Conservation (phyloP, 2,888 invertebrate genomes). For the Sinotaia quadrata region DNA sequence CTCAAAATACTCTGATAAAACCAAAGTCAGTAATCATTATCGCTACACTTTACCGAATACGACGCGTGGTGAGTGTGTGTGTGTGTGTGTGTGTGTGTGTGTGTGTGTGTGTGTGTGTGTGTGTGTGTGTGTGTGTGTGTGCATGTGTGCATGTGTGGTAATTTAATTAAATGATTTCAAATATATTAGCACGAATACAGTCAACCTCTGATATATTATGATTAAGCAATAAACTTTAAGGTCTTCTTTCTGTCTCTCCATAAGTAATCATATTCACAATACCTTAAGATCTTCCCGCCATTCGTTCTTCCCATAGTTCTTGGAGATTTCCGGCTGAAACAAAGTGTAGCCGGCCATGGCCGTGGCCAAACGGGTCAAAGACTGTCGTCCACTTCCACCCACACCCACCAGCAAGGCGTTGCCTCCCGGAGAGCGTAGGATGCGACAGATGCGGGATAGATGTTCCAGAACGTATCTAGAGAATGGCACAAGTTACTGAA, state of each 20-base stretch:
- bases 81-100: conserved; percentile 12
- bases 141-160: too few species aligned
- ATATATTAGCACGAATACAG: too few species aligned
- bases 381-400: conserved; percentile 89
- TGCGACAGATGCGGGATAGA: conserved; percentile 84
- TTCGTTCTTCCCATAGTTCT: conserved; percentile 82
- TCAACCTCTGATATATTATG: too few species aligned
- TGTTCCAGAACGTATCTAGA: conserved; percentile 88
- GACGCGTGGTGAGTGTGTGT: conserved; percentile 14
- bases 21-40: background rate
- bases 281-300: conserved; percentile 88
- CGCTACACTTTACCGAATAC: too few species aligned
- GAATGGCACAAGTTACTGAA: background rate
- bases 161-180: too few species aligned
- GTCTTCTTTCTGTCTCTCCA: too few species aligned
- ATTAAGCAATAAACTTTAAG: too few species aligned
- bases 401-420: conserved; percentile 87
- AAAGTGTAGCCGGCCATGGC: conserved; percentile 80
- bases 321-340: conserved; percentile 88
- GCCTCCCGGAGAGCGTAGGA: conserved; percentile 84
- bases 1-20: conserved; percentile 48
- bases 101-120: conserved; percentile 5
- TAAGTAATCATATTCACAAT: too few species aligned
- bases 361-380: conserved; percentile 84
- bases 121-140: background rate